These are phyloP conservation scores for Rhizomys pruinosus DNA, from an alignment of 2,113 vertebrate species.

Conservation along the genomic window DNA sequence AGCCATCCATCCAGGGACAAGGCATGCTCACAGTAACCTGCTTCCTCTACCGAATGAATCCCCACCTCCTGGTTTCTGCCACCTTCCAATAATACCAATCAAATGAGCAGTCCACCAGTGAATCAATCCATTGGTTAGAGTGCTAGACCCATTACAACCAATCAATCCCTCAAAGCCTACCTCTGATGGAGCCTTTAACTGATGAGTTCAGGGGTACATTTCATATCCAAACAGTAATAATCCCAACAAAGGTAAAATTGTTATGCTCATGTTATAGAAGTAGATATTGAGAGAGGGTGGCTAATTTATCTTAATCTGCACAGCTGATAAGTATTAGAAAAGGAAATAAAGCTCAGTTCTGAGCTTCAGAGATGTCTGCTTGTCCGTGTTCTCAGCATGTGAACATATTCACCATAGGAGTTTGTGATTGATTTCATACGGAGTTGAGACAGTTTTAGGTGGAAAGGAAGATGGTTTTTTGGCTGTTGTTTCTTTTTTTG, in stretches of 20 bases:
- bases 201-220: background rate
- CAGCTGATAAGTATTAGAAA: background rate
- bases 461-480: background rate
- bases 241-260: background rate
- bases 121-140: background rate
- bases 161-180: background rate
- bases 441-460: background rate
- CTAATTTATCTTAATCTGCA: slow-evolving; percentile 17
- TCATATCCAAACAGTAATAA: background rate
- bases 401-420: background rate
- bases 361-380: background rate
- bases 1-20: background rate
- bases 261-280: background rate
- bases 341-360: background rate
- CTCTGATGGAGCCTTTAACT: background rate
- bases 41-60: background rate
- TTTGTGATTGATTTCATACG: background rate
- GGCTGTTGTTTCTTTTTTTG: too few species aligned
- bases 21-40: background rate
- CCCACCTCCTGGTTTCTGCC: background rate
- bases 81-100: background rate
- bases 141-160: background rate
- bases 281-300: slow-evolving; percentile 14
- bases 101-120: background rate
- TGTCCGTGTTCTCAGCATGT: background rate